Percentiles rank a stretch among this genome's conserved stretches.
Evolutionary conservation across 1,140 invertebrate species (phyloP).

Genomic region (Pseudachorutes palmiensis): DNA sequence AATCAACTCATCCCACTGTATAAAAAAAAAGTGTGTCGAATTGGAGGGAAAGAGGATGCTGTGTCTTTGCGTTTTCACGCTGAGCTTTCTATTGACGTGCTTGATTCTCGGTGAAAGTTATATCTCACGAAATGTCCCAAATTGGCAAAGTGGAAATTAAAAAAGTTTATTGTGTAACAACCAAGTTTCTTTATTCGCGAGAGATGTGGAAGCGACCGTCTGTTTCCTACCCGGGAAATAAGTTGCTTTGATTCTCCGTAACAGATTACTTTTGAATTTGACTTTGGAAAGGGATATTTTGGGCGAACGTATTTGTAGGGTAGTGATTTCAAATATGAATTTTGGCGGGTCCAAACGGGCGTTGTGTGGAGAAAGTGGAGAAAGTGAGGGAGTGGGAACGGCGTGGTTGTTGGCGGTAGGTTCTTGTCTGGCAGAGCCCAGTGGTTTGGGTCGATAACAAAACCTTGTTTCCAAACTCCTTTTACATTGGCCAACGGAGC

Average conservation of each 20-base stretch:
- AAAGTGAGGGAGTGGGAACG: background rate
- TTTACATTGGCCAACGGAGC: background rate
- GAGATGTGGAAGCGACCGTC: no score
- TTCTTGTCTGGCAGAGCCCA: background rate
- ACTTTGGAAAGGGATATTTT: background rate
- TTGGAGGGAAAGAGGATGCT: background rate
- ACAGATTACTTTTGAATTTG: background rate
- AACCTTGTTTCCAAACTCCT: background rate
- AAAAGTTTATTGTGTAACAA: no score
- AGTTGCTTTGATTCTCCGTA: background rate
- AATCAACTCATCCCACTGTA: background rate
- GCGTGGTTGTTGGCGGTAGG: background rate
- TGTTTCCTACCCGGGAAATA: no score
- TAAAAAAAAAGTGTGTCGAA: background rate
- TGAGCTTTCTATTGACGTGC: background rate
- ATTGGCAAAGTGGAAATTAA: no score
- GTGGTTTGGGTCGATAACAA: constrained; percentile 11
- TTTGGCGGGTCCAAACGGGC: background rate
- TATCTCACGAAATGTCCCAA: no score
- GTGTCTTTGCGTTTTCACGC: background rate
- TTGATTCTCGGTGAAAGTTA: no score
- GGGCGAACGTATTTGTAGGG: background rate
- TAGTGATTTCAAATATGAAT: background rate
- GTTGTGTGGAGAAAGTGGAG: background rate
- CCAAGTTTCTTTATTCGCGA: no score